phyloP scores from a whole-genome alignment of 2,888 invertebrate genomes.

The Therioaphis trifolii region DNA sequence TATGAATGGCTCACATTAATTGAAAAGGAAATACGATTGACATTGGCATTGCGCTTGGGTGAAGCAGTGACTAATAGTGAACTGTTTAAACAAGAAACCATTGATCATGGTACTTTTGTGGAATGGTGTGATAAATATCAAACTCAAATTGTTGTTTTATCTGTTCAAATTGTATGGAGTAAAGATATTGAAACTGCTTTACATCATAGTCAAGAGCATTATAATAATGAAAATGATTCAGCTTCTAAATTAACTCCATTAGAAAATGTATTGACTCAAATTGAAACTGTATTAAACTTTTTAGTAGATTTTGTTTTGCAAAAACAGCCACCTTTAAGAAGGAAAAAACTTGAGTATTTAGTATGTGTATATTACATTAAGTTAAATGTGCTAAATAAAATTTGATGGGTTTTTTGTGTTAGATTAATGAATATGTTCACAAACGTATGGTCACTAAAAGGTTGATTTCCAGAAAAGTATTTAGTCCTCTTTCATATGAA shows the following conservation, averaged over 20 bases:
- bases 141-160: constrained; percentile 96
- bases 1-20: constrained; percentile 98
- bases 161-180: constrained; percentile 98
- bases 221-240: constrained; percentile 74
- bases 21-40: constrained; percentile 97
- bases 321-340: constrained; percentile 93
- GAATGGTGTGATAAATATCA: constrained; percentile 94
- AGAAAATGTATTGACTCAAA: constrained; percentile 79
- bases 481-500: constrained; percentile 91
- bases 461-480: constrained; percentile 86
- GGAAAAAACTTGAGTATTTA: constrained; percentile 96
- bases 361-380: constrained; percentile 69
- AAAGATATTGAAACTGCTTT: constrained; percentile 94
- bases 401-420: too few species aligned
- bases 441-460: constrained; percentile 96
- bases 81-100: constrained; percentile 87
- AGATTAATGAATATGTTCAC: constrained; percentile 99
- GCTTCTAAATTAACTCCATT: constrained; percentile 73
- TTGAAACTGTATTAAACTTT: constrained; percentile 92
- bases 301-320: constrained; percentile 98
- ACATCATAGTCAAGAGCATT: constrained; percentile 70
- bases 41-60: constrained; percentile 90
- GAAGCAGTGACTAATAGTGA: constrained; percentile 92
- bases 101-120: constrained; percentile 88
- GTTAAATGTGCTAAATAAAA: too few species aligned